phyloP scores from a whole-genome alignment of 2,113 vertebrate genomes.

The Microcebus murinus region DNA sequence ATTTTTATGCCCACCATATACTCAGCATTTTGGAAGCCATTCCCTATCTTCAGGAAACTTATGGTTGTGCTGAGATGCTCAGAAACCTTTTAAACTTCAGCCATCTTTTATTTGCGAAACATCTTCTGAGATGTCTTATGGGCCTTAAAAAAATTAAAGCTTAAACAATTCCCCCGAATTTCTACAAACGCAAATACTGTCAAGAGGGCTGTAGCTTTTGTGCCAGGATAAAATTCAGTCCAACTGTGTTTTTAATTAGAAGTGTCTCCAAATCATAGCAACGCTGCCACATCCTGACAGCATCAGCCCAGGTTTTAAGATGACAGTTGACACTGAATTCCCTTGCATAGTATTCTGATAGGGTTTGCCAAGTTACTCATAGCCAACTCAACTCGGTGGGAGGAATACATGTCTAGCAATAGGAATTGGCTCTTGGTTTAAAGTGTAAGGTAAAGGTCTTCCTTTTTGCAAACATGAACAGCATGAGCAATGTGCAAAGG shows the following conservation, averaged over 20 bases:
- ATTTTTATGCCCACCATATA: neutral
- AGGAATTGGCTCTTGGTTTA: neutral
- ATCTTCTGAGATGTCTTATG: neutral
- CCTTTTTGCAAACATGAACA: neutral
- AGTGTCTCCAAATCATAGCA: neutral
- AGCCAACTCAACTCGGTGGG: neutral
- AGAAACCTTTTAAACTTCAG: neutral
- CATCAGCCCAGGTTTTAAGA: neutral
- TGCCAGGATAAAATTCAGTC: conserved; percentile 25
- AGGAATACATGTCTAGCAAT: neutral
- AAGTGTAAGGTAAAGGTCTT: neutral
- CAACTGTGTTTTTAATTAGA: neutral
- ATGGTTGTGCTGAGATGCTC: neutral
- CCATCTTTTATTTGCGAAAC: conserved; percentile 31
- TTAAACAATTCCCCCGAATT: neutral
- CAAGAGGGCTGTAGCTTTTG: neutral
- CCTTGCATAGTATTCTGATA: neutral
- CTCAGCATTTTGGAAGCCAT: neutral
- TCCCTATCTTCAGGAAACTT: neutral
- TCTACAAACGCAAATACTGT: conserved; percentile 42
- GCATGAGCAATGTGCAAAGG: neutral
- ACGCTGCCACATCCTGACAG: neutral
- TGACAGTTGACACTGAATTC: neutral
- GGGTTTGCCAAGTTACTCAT: neutral
- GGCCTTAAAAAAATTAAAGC: conserved; percentile 44